Conservation (phyloP, 2,888 invertebrate genomes). For the Pherbina coryleti region DNA sequence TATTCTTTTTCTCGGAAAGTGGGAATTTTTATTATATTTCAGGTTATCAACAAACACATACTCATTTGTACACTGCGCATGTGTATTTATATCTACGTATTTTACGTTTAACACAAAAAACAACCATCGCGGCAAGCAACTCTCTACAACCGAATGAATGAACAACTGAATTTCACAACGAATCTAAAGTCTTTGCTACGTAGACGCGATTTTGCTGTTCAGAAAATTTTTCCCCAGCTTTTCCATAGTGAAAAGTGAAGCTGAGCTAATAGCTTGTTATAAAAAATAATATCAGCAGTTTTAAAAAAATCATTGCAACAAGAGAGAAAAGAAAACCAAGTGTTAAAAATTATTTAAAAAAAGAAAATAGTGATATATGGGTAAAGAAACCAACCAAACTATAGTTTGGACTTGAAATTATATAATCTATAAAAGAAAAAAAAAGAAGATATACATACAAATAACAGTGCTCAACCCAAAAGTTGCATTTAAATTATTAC, state of each 20-base stretch:
- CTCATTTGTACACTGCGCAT: too few relatives aligned
- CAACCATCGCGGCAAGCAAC: slow-evolving; percentile 26
- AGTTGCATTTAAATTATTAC: neutral
- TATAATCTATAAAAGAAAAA: slow-evolving; percentile 2
- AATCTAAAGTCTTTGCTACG: slow-evolving; percentile 57
- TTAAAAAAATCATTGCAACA: neutral
- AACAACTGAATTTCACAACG: slow-evolving; percentile 65
- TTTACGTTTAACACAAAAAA: slow-evolving; percentile 17
- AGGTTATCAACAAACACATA: too few relatives aligned
- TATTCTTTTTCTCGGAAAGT: too few relatives aligned
- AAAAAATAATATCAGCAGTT: neutral
- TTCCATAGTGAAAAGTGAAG: neutral
- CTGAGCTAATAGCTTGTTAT: neutral
- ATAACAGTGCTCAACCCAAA: neutral
- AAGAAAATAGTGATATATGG: neutral
- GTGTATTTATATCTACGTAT: slow-evolving; percentile 17
- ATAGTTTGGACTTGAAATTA: neutral
- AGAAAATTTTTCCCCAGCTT: neutral
- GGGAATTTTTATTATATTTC: too few relatives aligned
- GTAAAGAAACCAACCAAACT: too few relatives aligned
- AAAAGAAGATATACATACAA: slow-evolving; percentile 13
- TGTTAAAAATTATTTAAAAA: slow-evolving; percentile 23
- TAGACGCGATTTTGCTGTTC: slow-evolving; percentile 30
- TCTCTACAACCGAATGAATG: slow-evolving; percentile 27
- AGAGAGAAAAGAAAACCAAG: slow-evolving; percentile 24